Evolutionary conservation across 2,888 invertebrate genomes (phyloP).

Genomic region (Macrophya alboannulata): DNA sequence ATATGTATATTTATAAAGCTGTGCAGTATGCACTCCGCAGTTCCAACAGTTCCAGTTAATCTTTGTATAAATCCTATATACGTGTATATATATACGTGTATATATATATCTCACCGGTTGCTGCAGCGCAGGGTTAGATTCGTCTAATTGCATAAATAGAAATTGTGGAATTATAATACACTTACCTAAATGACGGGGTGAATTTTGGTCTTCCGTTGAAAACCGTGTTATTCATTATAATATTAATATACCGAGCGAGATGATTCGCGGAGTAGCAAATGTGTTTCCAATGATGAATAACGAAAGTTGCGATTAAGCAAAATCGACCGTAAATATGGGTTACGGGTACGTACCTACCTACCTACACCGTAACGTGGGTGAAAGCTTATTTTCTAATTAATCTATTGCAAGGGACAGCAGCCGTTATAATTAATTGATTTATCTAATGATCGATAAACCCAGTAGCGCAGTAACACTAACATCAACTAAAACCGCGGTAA

Average conservation of each 20-base stretch:
- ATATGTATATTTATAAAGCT: slow-evolving; percentile 35
- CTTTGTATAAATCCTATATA: not conserved
- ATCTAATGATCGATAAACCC: slow-evolving; percentile 39
- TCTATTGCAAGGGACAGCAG: slow-evolving; percentile 51
- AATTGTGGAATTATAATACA: not conserved
- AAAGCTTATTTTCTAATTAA: slow-evolving; percentile 52
- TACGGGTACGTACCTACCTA: not conserved
- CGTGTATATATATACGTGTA: no score
- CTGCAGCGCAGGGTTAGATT: not conserved
- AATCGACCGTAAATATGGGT: slow-evolving; percentile 19
- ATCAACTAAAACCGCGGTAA: not conserved
- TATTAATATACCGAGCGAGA: not conserved
- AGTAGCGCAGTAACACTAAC: not conserved
- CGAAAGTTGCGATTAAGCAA: slow-evolving; percentile 30
- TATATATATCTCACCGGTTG: not conserved
- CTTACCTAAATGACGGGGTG: not conserved
- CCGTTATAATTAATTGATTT: slow-evolving; percentile 50
- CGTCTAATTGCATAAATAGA: slow-evolving; percentile 3
- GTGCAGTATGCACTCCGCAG: slow-evolving; percentile 20
- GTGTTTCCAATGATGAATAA: slow-evolving; percentile 44
- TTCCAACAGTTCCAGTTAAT: slow-evolving; percentile 6
- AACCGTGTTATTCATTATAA: not conserved
- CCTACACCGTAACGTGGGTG: not conserved
- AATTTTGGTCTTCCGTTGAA: not conserved
- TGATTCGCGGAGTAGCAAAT: not conserved